Evolutionary conservation across 2,797 vertebrate species (phyloP).

Genomic region (Silurus aristotelis): DNA sequence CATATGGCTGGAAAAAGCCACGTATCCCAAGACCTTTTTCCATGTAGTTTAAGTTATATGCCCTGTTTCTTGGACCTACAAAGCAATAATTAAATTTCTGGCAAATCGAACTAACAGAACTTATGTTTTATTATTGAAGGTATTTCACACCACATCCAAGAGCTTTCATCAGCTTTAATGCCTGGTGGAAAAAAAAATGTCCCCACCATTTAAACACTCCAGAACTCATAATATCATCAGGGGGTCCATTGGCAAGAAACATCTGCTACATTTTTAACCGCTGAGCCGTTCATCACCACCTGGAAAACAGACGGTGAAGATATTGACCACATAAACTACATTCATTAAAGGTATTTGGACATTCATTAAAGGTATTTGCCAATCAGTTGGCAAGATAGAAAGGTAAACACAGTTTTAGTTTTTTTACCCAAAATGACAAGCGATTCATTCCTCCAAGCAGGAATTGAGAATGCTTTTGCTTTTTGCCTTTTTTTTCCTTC

Average conservation of each 20-base stretch:
- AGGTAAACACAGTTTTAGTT: too few relatives aligned
- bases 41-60: background rate
- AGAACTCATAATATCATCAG: background rate
- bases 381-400: too few relatives aligned
- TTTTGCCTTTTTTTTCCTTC: too few relatives aligned
- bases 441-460: background rate
- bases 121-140: background rate
- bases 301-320: background rate
- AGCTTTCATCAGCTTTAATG: background rate
- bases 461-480: too few relatives aligned
- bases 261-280: background rate
- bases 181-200: background rate
- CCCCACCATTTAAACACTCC: background rate
- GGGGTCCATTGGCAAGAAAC: background rate
- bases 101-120: background rate
- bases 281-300: background rate
- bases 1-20: too few relatives aligned
- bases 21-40: too few relatives aligned
- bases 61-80: background rate
- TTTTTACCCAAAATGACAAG: constrained; percentile 23
- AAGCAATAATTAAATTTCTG: background rate
- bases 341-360: too few relatives aligned
- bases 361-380: too few relatives aligned
- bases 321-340: background rate
- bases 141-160: background rate